Percentiles rank a stretch among this genome's conserved stretches.
Conservation (phyloP, 2,797 vertebrate genomes). For the Cuniculus paca region DNA sequence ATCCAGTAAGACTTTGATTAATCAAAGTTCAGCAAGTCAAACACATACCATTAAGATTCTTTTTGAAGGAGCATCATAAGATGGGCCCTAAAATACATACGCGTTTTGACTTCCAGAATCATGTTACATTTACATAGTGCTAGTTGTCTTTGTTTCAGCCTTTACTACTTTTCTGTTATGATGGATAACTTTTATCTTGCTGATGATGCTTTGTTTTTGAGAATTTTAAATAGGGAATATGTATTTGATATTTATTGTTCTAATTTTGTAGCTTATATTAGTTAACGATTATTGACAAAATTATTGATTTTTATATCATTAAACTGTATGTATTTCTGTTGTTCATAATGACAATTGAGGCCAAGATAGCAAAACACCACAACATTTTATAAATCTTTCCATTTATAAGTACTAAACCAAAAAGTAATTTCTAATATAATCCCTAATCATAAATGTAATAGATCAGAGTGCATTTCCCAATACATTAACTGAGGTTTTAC, state of each 20-base stretch:
- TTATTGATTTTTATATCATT: conserved; percentile 67
- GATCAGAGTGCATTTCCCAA: conserved; percentile 65
- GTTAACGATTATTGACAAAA: conserved; percentile 52
- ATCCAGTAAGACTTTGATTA: conserved; percentile 27
- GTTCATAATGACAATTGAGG: background rate
- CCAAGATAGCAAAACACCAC: conserved; percentile 38
- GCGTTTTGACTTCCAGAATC: conserved; percentile 36
- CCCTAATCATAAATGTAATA: conserved; percentile 70
- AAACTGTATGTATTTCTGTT: conserved; percentile 58
- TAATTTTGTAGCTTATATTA: conserved; percentile 37
- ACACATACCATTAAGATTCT: conserved; percentile 15
- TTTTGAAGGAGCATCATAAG: conserved; percentile 23
- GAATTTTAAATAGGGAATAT: conserved; percentile 54
- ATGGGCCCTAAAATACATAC: background rate
- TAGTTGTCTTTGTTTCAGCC: background rate
- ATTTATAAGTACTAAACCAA: conserved; percentile 47
- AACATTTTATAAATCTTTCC: conserved; percentile 67
- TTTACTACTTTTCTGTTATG: background rate
- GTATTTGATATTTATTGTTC: conserved; percentile 48
- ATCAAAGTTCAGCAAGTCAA: conserved; percentile 50
- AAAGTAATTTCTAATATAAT: conserved; percentile 76
- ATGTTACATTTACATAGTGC: background rate
- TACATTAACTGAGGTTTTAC: conserved; percentile 78
- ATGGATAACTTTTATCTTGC: conserved; percentile 26
- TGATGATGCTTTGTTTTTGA: conserved; percentile 4